Conservation (phyloP, 2,113 vertebrate genomes). For the Mustelus asterias region DNA sequence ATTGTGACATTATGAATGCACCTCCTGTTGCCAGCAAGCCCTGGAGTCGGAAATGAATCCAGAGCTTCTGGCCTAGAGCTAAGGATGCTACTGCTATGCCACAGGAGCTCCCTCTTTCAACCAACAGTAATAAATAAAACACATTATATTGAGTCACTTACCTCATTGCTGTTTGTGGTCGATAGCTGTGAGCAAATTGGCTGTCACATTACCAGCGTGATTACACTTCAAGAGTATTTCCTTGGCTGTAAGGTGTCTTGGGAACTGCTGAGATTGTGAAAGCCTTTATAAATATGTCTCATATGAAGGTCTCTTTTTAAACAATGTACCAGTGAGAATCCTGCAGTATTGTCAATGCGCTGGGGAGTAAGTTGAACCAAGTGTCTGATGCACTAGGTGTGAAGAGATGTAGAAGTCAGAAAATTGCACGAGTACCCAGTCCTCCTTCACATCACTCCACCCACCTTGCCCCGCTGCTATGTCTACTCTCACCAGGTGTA, state of each 20-base stretch:
- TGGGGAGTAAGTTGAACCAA: background rate
- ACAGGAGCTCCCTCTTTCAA: no score
- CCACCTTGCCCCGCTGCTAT: background rate
- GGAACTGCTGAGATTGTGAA: no score
- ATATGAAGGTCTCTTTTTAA: background rate
- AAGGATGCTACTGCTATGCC: no score
- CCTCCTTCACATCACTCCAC: no score
- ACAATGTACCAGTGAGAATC: background rate
- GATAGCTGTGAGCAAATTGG: background rate
- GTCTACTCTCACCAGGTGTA: background rate
- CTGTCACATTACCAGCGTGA: background rate
- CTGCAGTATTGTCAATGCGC: background rate
- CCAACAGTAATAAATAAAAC: no score
- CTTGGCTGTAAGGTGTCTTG: background rate
- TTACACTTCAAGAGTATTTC: background rate
- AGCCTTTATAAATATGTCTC: no score
- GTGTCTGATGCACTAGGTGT: no score
- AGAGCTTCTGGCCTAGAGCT: no score
- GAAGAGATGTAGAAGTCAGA: background rate
- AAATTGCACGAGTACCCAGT: background rate
- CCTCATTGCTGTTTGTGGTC: background rate
- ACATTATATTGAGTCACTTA: no score
- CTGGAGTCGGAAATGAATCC: no score
- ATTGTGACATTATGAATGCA: no score
- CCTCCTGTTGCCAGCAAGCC: no score